A percentile compares a stretch with the other conserved stretches of the same genome.
These are phyloP conservation scores for Zaprionus ghesquierei DNA, from an alignment of 1,140 invertebrate genomes.

Conservation along the genomic window DNA sequence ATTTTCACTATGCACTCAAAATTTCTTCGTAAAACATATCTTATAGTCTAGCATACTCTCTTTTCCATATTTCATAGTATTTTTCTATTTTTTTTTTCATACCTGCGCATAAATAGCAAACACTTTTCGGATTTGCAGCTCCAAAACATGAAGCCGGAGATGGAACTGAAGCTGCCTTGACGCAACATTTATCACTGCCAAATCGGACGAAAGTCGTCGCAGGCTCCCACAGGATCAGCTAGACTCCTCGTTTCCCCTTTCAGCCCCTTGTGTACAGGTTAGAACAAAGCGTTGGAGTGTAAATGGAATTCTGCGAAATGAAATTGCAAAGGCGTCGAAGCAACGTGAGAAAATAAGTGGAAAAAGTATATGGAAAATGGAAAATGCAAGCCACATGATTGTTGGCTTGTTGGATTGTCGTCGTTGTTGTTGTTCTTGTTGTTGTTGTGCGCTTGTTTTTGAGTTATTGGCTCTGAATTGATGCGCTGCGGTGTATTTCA, in stretches of 20 bases:
- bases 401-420: slow-evolving; percentile 38
- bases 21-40: background rate
- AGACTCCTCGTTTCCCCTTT: background rate
- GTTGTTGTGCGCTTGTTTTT: slow-evolving; percentile 63
- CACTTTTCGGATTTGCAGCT: slow-evolving; percentile 67
- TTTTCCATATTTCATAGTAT: slow-evolving; percentile 1
- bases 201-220: slow-evolving; percentile 48
- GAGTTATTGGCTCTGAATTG: slow-evolving; percentile 78
- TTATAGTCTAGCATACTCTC: background rate
- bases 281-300: slow-evolving; percentile 69
- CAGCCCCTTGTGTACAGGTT: background rate
- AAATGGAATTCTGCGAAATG: slow-evolving; percentile 75
- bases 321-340: slow-evolving; percentile 56
- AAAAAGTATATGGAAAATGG: slow-evolving; percentile 19
- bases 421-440: background rate
- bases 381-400: slow-evolving; percentile 64
- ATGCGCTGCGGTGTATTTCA: slow-evolving; percentile 45
- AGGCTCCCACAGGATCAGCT: background rate
- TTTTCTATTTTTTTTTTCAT: slow-evolving; percentile 44
- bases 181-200: slow-evolving; percentile 78
- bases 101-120: slow-evolving; percentile 76
- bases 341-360: background rate
- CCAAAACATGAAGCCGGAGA: slow-evolving; percentile 49
- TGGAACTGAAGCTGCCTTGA: slow-evolving; percentile 25
- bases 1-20: no score